Percentiles rank a stretch among this genome's conserved stretches.
These are phyloP conservation scores for Amphimallon solstitiale DNA, from an alignment of 2,888 invertebrate species.

Conservation along the genomic window DNA sequence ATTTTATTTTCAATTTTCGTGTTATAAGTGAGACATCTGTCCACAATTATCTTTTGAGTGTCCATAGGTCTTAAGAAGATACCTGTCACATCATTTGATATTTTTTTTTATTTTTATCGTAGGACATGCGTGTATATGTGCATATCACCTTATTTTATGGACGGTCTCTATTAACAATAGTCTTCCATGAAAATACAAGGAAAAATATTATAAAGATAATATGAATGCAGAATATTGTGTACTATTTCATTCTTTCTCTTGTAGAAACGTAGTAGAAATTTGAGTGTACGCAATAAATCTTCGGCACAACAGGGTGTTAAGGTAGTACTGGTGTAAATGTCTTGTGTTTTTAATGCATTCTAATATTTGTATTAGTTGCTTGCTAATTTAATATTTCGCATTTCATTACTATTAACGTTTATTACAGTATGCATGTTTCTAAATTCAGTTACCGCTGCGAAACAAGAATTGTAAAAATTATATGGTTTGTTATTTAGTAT, in stretches of 20 bases:
- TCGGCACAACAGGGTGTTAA: constrained; percentile 67
- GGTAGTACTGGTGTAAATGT: constrained; percentile 59
- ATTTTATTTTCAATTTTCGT: too few relatives aligned
- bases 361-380: constrained; percentile 3
- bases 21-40: too few relatives aligned
- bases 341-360: background rate
- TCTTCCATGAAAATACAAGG: background rate
- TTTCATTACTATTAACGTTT: background rate
- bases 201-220: background rate
- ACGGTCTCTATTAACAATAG: too few relatives aligned
- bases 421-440: background rate
- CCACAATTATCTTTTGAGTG: too few relatives aligned
- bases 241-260: constrained; percentile 52
- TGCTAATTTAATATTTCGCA: background rate
- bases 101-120: too few relatives aligned
- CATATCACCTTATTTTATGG: too few relatives aligned
- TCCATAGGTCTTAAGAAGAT: too few relatives aligned
- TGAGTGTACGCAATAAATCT: constrained; percentile 68
- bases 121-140: too few relatives aligned
- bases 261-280: constrained; percentile 68
- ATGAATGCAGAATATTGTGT: background rate
- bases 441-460: too few relatives aligned
- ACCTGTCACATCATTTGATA: too few relatives aligned
- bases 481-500: too few relatives aligned
- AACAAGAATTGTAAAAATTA: too few relatives aligned